Conservation (phyloP, 2,888 invertebrate genomes). For the Heliconius cydno region DNA sequence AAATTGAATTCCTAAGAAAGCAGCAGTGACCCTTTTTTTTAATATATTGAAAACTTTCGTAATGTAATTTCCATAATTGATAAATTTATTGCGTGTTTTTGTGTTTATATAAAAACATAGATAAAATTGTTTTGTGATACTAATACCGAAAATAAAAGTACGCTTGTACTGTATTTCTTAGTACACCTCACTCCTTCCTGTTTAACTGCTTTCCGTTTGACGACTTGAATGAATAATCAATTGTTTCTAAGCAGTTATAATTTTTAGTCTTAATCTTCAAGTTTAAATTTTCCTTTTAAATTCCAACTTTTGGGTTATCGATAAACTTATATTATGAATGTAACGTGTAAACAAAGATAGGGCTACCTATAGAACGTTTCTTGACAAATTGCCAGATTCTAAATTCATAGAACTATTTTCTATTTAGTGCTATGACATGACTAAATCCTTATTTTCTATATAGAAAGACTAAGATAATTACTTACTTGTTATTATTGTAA, state of each 20-base stretch:
- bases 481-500: conserved; percentile 7
- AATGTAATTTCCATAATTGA: neutral
- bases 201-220: neutral
- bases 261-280: neutral
- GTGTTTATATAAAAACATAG: neutral
- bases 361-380: neutral
- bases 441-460: neutral
- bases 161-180: neutral
- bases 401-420: conserved; percentile 18
- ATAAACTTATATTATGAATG: neutral
- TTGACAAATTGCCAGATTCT: conserved; percentile 36
- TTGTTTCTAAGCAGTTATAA: neutral
- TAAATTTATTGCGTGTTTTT: neutral
- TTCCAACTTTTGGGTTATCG: neutral
- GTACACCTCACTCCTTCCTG: neutral
- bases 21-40: neutral
- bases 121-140: neutral
- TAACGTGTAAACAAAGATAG: conserved; percentile 27
- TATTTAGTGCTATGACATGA: neutral
- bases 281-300: too few species aligned
- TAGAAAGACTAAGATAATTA: neutral
- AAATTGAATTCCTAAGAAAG: too few species aligned
- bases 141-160: neutral
- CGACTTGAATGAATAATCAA: conserved; percentile 4
- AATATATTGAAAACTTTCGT: neutral